Base-by-base conservation (phyloP, 2,113 vertebrate species). In the Odontophorus gujanensis region DNA sequence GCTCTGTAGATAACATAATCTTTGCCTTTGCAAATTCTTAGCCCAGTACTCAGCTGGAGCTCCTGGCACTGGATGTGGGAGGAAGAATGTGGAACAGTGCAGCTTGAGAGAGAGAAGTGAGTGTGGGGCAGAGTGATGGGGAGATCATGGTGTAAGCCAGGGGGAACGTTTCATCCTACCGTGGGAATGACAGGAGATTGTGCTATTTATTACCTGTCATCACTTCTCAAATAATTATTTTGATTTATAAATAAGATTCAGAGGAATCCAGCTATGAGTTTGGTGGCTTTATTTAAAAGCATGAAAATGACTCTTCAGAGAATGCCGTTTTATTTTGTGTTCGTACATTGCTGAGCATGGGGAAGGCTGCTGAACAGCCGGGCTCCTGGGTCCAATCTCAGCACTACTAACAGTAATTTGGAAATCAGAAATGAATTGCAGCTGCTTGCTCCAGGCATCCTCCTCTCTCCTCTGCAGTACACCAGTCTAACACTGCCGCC, bases 161-260 rank as follows among this genome's bases (percentile, higher is more conserved):
- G 43, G 36, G 18, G 74, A 55, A n/a, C 30, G 25, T 11, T 36
- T 92, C 25, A n/a, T 45, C 58, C 81, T 89, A 36, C 40, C 77
- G 9, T 42, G 36, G 43, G 36, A 88, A 75, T 53, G 22, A 47
- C 28, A 65, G 65, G 38, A 74, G 13, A 19, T 21, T 58, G 15
- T 91, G 38, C 22, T 10, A 53, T 22, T 65, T 90, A 40, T 6
- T 79, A 42, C 40, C 36, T 61, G 11, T 42, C 71, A 69, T 73
- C 42, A 45, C 45, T 53, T 73, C n/a, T 74, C 26, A 77, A 91
- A 85, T 81, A 83, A 81, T 77, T 21, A 36, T 77, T 90, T 88
- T 91, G 21, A 59, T 74, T 83, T 94, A 82, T 74, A 74, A 91
- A 80, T 80, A 45, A 91, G 32, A 91, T 83, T 85, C 63, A 88